phyloP scores from a whole-genome alignment of 1,140 invertebrate genomes.

The Aphis craccivora region DNA sequence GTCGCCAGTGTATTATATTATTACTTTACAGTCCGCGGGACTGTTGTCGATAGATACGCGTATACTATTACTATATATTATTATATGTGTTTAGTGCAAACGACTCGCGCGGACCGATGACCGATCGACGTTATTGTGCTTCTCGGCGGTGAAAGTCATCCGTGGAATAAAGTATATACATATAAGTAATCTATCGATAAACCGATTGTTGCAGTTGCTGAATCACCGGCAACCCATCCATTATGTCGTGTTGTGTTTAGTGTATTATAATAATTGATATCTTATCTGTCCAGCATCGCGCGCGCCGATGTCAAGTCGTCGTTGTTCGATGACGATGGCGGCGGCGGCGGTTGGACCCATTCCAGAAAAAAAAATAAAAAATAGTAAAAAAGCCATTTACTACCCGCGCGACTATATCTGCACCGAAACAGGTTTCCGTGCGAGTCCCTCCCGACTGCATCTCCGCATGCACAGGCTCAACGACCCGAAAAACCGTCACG shows the following conservation, averaged over 20 bases:
- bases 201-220: constrained; percentile 23
- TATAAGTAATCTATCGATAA: not conserved
- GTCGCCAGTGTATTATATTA: not conserved
- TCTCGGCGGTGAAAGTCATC: not conserved
- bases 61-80: too few relatives aligned
- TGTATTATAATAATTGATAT: constrained; percentile 15
- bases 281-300: not conserved
- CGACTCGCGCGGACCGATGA: not conserved
- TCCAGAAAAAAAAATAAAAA: not conserved
- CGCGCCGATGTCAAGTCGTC: not conserved
- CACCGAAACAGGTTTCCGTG: not conserved
- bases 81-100: too few relatives aligned
- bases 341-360: not conserved
- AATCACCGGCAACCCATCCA: constrained; percentile 28
- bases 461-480: not conserved
- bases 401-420: not conserved
- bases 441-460: not conserved
- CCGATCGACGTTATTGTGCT: not conserved
- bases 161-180: not conserved
- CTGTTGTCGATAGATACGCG: too few relatives aligned
- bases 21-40: not conserved
- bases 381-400: not conserved
- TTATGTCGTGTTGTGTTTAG: not conserved
- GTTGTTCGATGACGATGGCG: not conserved
- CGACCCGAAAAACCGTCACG: constrained; percentile 32